Conservation (phyloP, 1,140 invertebrate genomes). For the Monomorium pharaonis region DNA sequence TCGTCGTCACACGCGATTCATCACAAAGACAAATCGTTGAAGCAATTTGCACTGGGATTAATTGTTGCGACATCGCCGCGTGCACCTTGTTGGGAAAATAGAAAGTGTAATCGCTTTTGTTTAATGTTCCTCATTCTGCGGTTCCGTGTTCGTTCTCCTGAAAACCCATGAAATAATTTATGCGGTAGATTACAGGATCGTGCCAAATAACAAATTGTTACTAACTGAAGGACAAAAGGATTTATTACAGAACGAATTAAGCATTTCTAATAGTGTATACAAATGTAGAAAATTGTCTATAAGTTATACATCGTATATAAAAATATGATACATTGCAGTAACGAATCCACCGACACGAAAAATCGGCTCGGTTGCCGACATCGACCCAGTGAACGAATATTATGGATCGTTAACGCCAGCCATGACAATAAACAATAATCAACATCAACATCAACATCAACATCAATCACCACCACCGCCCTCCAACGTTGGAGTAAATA, state of each 20-base stretch:
- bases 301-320: neutral
- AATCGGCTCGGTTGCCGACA: slow-evolving; percentile 97
- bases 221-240: neutral
- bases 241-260: neutral
- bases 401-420: slow-evolving; percentile 90
- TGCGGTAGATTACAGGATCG: neutral
- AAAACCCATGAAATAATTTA: slow-evolving; percentile 15
- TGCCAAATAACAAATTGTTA: slow-evolving; percentile 22
- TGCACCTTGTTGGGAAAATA: slow-evolving; percentile 25
- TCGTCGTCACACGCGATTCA: slow-evolving; percentile 15
- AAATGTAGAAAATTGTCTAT: neutral
- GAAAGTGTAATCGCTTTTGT: slow-evolving; percentile 40
- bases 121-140: slow-evolving; percentile 1
- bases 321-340: slow-evolving; percentile 80
- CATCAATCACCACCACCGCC: slow-evolving; percentile 71
- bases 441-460: slow-evolving; percentile 76
- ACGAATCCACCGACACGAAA: slow-evolving; percentile 88
- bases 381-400: slow-evolving; percentile 97
- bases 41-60: slow-evolving; percentile 35
- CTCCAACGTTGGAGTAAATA: slow-evolving; percentile 80
- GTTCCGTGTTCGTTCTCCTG: slow-evolving; percentile 17
- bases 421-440: slow-evolving; percentile 84
- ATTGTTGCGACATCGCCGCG: slow-evolving; percentile 30
- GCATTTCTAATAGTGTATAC: neutral
- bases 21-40: slow-evolving; percentile 25